These are phyloP conservation scores for Alca torda DNA, from an alignment of 2,797 vertebrate genomes.

Conservation along the genomic window DNA sequence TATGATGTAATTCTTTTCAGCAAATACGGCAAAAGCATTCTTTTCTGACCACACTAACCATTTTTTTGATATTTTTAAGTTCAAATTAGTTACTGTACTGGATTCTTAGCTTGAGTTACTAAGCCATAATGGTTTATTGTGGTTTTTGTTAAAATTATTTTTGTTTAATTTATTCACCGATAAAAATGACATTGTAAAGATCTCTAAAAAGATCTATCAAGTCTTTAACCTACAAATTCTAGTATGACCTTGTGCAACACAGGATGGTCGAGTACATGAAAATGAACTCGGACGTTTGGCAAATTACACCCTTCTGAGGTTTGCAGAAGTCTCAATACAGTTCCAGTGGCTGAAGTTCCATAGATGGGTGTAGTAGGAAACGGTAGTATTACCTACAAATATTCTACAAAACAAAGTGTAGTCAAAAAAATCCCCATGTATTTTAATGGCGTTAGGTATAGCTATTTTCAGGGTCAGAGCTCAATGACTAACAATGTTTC, in stretches of 20 bases:
- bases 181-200: not conserved
- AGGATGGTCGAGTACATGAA: not conserved
- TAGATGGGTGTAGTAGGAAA: not conserved
- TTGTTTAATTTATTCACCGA: not conserved
- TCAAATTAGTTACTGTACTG: not conserved
- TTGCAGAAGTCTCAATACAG: not conserved
- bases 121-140: not conserved
- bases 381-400: not conserved
- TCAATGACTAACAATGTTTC: not conserved
- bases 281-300: not conserved
- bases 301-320: not conserved
- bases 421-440: accelerated
- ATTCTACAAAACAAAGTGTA: not conserved
- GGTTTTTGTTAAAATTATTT: not conserved
- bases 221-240: not conserved
- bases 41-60: not conserved
- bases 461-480: not conserved
- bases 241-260: not conserved
- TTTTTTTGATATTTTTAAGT: not conserved
- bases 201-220: not conserved
- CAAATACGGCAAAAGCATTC: not conserved
- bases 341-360: not conserved
- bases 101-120: not conserved
- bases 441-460: not conserved
- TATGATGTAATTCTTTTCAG: not conserved